Evolutionary conservation across 2,113 vertebrate species (phyloP).

Genomic region (Ammospiza nelsoni): DNA sequence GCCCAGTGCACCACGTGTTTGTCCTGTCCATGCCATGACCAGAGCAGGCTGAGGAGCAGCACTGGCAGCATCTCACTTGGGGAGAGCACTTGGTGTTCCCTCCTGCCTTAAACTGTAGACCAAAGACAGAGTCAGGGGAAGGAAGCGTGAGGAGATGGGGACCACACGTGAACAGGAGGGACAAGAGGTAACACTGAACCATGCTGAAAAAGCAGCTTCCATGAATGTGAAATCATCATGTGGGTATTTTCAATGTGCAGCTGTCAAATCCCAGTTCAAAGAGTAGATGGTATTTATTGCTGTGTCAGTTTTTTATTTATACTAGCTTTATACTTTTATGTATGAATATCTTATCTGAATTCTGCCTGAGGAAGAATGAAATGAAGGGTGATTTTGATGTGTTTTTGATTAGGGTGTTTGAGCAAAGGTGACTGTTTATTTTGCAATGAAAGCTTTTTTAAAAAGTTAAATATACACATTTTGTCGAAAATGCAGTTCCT

Average conservation of each 20-base stretch:
- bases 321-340: background rate
- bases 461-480: background rate
- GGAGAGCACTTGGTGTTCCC: background rate
- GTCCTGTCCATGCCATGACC: accelerated
- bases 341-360: conserved; percentile 40
- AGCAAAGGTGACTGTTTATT: background rate
- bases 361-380: conserved; percentile 48
- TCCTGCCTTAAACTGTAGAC: background rate
- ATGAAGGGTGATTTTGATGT: conserved; percentile 33
- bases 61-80: background rate
- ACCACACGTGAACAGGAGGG: background rate
- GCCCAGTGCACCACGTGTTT: background rate
- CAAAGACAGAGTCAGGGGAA: background rate
- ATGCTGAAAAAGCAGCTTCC: conserved; percentile 5
- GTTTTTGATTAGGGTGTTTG: conserved; percentile 3
- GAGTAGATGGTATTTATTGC: conserved; percentile 54
- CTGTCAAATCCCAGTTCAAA: conserved; percentile 3
- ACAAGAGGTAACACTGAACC: background rate
- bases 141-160: background rate
- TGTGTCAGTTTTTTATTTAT: conserved; percentile 51
- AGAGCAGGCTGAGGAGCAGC: background rate
- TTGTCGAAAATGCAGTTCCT: conserved; percentile 3
- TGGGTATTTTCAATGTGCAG: conserved; percentile 48
- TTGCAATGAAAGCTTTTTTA: conserved; percentile 18
- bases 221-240: conserved; percentile 33